phyloP scores from a whole-genome alignment of 1,140 invertebrate species.

The Apis cerana region DNA sequence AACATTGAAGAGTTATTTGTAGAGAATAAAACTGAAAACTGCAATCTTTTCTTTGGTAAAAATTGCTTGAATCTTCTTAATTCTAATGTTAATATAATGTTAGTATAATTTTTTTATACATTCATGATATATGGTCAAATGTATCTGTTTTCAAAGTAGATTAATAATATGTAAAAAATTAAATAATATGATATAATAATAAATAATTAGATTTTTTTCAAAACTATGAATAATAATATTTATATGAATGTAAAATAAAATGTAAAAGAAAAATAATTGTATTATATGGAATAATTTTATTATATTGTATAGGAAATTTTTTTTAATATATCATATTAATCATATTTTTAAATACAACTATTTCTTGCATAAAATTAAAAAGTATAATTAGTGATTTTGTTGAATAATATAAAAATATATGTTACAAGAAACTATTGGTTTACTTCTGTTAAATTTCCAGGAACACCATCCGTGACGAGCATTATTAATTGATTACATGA shows the following conservation, averaged over 20 bases:
- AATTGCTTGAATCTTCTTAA: constrained; percentile 3
- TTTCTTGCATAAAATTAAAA: not conserved
- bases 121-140: not conserved
- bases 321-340: not conserved
- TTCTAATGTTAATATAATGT: constrained; percentile 8
- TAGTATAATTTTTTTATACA: not conserved
- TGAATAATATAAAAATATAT: not conserved
- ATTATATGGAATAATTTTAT: too few relatives aligned
- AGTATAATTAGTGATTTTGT: not conserved
- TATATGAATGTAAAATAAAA: not conserved
- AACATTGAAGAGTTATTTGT: constrained; percentile 52
- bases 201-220: not conserved
- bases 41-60: constrained; percentile 11
- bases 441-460: constrained; percentile 91
- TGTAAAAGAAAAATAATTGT: not conserved
- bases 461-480: constrained; percentile 99
- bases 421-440: not conserved
- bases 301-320: not conserved
- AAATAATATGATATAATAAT: not conserved
- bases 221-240: not conserved
- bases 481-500: constrained; percentile 98
- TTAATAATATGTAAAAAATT: not conserved
- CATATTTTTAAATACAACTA: not conserved
- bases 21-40: constrained; percentile 22
- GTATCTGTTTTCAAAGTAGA: not conserved